phyloP scores from a whole-genome alignment of 2,888 invertebrate species.

The Pherbina coryleti region DNA sequence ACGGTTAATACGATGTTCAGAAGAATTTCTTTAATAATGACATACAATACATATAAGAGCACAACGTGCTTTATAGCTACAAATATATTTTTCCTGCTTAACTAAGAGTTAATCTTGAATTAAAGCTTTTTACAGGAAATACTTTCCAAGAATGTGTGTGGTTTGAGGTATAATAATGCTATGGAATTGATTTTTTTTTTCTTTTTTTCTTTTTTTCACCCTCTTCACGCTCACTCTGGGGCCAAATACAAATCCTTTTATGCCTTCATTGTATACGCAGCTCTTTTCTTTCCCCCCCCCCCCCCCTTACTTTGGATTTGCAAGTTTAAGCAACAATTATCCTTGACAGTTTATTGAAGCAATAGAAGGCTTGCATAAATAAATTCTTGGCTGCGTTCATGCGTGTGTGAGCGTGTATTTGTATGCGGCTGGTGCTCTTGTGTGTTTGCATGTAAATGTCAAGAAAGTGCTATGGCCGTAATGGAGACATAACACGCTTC shows the following conservation, averaged over 20 bases:
- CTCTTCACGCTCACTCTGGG: too few species aligned
- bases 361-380: not conserved
- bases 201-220: too few species aligned
- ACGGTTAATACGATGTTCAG: too few species aligned
- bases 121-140: too few species aligned
- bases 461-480: slow-evolving; percentile 57
- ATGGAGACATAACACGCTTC: slow-evolving; percentile 56
- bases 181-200: too few species aligned
- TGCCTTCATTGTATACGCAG: not conserved
- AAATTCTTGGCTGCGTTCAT: not conserved
- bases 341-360: not conserved
- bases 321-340: slow-evolving; percentile 14
- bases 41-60: too few species aligned
- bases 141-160: too few species aligned
- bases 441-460: slow-evolving; percentile 38
- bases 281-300: not conserved
- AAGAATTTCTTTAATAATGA: too few species aligned
- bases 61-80: too few species aligned
- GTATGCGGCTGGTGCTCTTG: not conserved
- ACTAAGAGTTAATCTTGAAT: too few species aligned
- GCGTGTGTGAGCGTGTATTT: not conserved
- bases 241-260: not conserved
- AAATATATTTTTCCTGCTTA: too few species aligned
- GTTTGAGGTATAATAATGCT: too few species aligned
- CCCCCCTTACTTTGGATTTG: not conserved